A percentile compares a stretch with the other conserved stretches of the same genome.
These are phyloP conservation scores for Hycleus cichorii DNA, from an alignment of 1,140 invertebrate genomes.

Conservation along the genomic window DNA sequence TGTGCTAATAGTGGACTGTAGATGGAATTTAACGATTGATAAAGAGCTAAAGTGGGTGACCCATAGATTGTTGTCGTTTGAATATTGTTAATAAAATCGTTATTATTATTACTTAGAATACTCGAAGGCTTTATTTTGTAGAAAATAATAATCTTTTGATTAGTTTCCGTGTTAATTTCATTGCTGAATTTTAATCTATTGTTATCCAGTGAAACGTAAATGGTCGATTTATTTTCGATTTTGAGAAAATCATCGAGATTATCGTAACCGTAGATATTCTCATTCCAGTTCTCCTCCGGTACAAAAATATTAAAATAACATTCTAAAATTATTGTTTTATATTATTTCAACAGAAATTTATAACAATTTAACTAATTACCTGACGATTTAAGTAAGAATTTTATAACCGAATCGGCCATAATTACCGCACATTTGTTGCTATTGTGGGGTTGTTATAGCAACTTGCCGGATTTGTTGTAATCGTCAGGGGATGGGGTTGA, in stretches of 20 bases:
- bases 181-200: slow-evolving; percentile 20
- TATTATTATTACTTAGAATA: slow-evolving; percentile 19
- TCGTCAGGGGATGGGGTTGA: too few species aligned
- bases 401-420: too few species aligned
- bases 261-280: slow-evolving; percentile 20
- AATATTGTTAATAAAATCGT: slow-evolving; percentile 22
- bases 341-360: too few species aligned
- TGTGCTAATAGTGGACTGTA: slow-evolving; percentile 31
- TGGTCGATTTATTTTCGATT: slow-evolving; percentile 17
- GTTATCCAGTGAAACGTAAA: slow-evolving; percentile 24
- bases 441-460: too few species aligned
- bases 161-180: slow-evolving; percentile 4
- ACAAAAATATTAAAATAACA: slow-evolving; percentile 24
- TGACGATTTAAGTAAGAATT: too few species aligned
- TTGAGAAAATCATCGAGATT: slow-evolving; percentile 26
- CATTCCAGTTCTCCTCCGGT: slow-evolving; percentile 26
- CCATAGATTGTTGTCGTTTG: slow-evolving; percentile 31
- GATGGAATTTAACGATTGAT: slow-evolving; percentile 34
- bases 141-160: slow-evolving; percentile 23
- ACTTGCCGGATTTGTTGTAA: too few species aligned
- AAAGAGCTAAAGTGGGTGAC: slow-evolving; percentile 33
- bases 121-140: slow-evolving; percentile 19
- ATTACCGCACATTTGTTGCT: too few species aligned
- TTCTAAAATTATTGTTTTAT: not conserved
- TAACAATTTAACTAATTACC: too few species aligned